Evolutionary conservation across 2,113 vertebrate genomes (phyloP), one percentile per base, ranked within the genome.

Genomic region (Mus spicilegus): DNA sequence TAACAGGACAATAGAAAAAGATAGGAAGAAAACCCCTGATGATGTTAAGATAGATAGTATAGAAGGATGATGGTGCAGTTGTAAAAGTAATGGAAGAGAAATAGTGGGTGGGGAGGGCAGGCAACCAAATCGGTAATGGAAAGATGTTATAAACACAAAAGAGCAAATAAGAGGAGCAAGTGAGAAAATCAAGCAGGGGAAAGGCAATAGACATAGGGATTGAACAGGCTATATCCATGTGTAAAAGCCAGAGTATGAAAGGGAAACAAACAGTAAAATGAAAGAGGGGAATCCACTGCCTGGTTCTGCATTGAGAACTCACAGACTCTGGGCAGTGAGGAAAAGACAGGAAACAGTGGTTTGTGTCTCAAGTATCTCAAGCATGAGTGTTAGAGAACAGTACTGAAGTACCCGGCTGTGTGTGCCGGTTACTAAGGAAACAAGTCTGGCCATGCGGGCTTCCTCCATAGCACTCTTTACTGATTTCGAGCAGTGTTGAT

Each of bases 241-340:
- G 75, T 24, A 78, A 39, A 73, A 54, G 51, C 56, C 39, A 36
- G n/a, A 28, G 51, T 58, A 3, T 33, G 20, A 76, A 33, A 19
- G 65, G 46, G 95, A n/a, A 89, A 89, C 69, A 93, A 75, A 86
- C 80, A 93, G 73, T 39, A 58, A 33, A 36, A 49, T 87, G 24
- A 7, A 93, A 77, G 19, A 87, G 46, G 56, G 93, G 73, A 39
- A 70, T 28, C 46, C 76, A 63, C 76, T 49, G 65, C 2, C 10
- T 39, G 87, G 87, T 63, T 93, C 61, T 92, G 36, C 89, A 80
- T 7, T n/a, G 51, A 61, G 70, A 61, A 92, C 28, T 33, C 17
- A 42, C 13, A 69, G 22, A 36, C 67, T 54, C 13, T 12, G 82
- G 39, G 39, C 20, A 19, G 20, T 12, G 14, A 39, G 10, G 28